Base-by-base conservation (phyloP, 2,797 vertebrate species). In the Phylloscopus collybita region DNA sequence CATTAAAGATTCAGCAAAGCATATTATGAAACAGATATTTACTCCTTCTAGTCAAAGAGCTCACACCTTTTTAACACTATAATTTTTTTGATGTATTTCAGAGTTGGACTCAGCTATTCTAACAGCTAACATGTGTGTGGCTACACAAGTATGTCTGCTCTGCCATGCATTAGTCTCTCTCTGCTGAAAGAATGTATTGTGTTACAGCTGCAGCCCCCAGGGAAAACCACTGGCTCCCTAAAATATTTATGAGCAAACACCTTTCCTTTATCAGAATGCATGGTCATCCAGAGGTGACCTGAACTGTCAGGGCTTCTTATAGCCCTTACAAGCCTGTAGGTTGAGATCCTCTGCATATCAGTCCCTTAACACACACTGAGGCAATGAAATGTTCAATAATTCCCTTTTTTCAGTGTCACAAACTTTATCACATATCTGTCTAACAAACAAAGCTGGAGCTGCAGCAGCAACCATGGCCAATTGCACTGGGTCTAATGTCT, bases 171-270 rank as follows among this genome's bases (percentile, higher is more conserved):
- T 75, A 57, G 88, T 81, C 49, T 80, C 50, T 51, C 36, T 34
- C 66, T 76, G 59, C 62, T 2, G 1, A 92, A 94, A 81, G 80
- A 92, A 92, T 60, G 73, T 26, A 10, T 73, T 36, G 14, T 79
- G 49, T 53, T 91, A 67, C 80, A 88, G 82, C 82, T 92, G 85
- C 80, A 91, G 21, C 27, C 62, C 62, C 76, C 45, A 56, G 87
- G 85, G 93, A 75, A 95, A 96, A 89, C 49, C 86, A 91, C 69
- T 44, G 1, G 0, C 14, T 40, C 44, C 54, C 61, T 50, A 21
- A 94, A 92, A 66, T 81, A 86, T 67, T 96, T 94, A 88, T 62
- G 59, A 91, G 75, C 59, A 62, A 86, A 84, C 73, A 95, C 80
- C 80, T 91, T 81, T 86, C 80, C 49, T 73, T 51, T 51, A 89